A percentile compares a stretch with the other conserved stretches of the same genome.
phyloP scores from a whole-genome alignment of 1,140 invertebrate species.

The Oreohelix idahoensis region DNA sequence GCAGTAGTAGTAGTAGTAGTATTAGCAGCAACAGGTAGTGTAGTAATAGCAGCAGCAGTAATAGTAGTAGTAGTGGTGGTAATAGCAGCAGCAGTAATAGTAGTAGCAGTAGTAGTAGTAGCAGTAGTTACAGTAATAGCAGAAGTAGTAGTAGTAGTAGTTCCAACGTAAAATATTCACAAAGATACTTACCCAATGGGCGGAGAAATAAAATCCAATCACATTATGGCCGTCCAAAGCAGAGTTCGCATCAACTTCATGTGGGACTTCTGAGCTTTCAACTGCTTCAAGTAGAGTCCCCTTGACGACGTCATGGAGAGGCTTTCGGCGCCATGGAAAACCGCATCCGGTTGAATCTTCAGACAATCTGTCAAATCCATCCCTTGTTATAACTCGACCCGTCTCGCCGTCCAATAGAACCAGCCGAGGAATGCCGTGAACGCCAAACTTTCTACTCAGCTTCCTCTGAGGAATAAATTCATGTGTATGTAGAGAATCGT shows the following conservation, averaged over 20 bases:
- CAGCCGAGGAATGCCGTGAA: slow-evolving; percentile 73
- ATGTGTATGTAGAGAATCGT: too few relatives aligned
- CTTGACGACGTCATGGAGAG: slow-evolving; percentile 75
- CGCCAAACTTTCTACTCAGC: slow-evolving; percentile 65
- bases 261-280: background rate
- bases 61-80: too few relatives aligned
- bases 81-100: too few relatives aligned
- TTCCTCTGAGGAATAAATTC: slow-evolving; percentile 57
- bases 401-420: slow-evolving; percentile 80
- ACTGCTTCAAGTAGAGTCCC: background rate
- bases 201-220: slow-evolving; percentile 30
- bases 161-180: too few relatives aligned
- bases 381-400: slow-evolving; percentile 78
- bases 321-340: slow-evolving; percentile 82
- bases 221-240: background rate
- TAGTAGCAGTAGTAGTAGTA: too few relatives aligned
- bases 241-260: slow-evolving; percentile 8
- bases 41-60: too few relatives aligned
- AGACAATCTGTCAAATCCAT: slow-evolving; percentile 78
- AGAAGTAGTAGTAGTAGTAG: too few relatives aligned
- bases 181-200: slow-evolving; percentile 4
- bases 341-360: slow-evolving; percentile 77
- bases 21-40: too few relatives aligned
- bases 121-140: too few relatives aligned
- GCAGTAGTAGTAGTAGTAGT: too few relatives aligned